Conservation (phyloP, 2,888 invertebrate genomes). For the Sinhomidia bicolor region DNA sequence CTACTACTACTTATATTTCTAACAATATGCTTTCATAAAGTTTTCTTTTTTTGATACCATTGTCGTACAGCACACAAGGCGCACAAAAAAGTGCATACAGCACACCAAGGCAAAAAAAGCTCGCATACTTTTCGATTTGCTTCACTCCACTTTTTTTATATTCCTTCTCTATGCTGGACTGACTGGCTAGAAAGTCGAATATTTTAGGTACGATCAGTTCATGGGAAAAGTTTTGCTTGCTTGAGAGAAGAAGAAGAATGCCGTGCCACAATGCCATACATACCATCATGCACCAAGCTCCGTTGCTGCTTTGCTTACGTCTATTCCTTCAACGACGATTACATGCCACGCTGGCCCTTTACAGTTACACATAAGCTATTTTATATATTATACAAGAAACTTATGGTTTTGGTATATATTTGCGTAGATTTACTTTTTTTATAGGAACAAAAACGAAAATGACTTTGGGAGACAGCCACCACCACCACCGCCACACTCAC, state of each 20-base stretch:
- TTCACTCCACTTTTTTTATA: conserved; percentile 11
- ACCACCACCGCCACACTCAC: background rate
- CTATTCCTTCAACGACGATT: conserved; percentile 31
- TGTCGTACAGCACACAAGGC: conserved; percentile 12
- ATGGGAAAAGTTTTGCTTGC: conserved; percentile 60
- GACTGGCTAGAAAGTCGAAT: conserved; percentile 27
- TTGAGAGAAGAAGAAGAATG: conserved; percentile 36
- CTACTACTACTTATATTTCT: background rate
- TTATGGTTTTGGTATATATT: background rate
- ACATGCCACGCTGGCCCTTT: conserved; percentile 40
- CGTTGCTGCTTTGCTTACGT: no score
- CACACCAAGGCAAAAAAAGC: conserved; percentile 35
- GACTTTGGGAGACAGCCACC: background rate
- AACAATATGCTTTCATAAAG: background rate
- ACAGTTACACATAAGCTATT: conserved; percentile 8
- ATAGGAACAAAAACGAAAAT: background rate
- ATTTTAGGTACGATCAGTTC: conserved; percentile 45
- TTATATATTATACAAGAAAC: no score
- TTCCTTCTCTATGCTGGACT: no score
- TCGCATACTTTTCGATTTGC: background rate
- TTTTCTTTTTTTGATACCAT: no score
- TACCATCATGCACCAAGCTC: conserved; percentile 46
- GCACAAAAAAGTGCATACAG: conserved; percentile 25
- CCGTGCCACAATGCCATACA: conserved; percentile 24
- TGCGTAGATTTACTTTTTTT: background rate